phyloP scores from a whole-genome alignment of 2,888 invertebrate species.

The Macrophya annulata region DNA sequence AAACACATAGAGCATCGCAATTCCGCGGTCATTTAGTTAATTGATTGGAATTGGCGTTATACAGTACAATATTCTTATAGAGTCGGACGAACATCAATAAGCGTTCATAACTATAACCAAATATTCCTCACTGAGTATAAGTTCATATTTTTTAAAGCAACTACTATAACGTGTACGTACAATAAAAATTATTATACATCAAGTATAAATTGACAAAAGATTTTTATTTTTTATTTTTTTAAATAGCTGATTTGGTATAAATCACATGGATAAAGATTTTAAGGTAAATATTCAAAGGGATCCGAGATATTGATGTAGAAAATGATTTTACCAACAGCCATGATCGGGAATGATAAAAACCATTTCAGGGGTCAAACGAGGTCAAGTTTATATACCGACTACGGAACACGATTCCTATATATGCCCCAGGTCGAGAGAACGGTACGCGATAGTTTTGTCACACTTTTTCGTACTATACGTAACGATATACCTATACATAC shows the following conservation, averaged over 20 bases:
- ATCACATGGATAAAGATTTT: too few species aligned
- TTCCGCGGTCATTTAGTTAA: conserved; percentile 54
- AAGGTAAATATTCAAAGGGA: too few species aligned
- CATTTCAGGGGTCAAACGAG: conserved; percentile 35
- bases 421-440: conserved; percentile 41
- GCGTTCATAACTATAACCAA: not conserved
- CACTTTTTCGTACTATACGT: not conserved
- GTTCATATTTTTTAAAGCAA: too few species aligned
- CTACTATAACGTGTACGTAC: too few species aligned
- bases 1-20: conserved; percentile 47
- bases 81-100: conserved; percentile 23
- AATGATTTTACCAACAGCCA: not conserved
- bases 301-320: not conserved
- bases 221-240: too few species aligned
- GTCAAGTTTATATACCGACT: conserved; percentile 18
- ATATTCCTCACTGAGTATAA: too few species aligned
- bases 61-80: not conserved
- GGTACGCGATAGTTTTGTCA: conserved; percentile 44
- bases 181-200: too few species aligned
- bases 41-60: conserved; percentile 52
- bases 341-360: conserved; percentile 14
- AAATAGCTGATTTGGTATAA: too few species aligned
- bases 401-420: not conserved
- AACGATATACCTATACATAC: conserved; percentile 53
- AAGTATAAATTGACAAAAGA: too few species aligned